phyloP scores from a whole-genome alignment of 1,140 invertebrate genomes.

The Geopemphigus sp. region DNA sequence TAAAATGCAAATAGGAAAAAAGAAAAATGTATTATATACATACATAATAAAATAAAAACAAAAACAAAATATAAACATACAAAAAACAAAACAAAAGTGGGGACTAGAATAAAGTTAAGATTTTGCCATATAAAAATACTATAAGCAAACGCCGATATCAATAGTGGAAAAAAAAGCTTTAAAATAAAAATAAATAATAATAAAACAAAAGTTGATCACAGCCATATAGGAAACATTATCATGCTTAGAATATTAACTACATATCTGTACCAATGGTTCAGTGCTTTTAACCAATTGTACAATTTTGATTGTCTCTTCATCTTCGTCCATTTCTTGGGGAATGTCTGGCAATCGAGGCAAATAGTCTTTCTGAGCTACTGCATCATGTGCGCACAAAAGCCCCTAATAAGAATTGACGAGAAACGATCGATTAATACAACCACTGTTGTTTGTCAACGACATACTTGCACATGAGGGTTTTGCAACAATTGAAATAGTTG shows the following conservation, averaged over 20 bases:
- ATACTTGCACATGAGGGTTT: slow-evolving; percentile 81
- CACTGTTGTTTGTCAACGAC: slow-evolving; percentile 15
- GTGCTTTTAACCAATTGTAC: slow-evolving; percentile 95
- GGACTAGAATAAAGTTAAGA: slow-evolving; percentile 21
- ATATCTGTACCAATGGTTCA: slow-evolving; percentile 79
- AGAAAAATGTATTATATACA: slow-evolving; percentile 37
- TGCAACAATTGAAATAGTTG: slow-evolving; percentile 78
- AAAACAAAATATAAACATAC: slow-evolving; percentile 33
- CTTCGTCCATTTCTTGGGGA: slow-evolving; percentile 82
- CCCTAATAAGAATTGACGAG: slow-evolving; percentile 61
- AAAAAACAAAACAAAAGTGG: slow-evolving; percentile 40
- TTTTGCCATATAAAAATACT: slow-evolving; percentile 7
- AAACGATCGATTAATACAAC: neutral
- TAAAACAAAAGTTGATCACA: slow-evolving; percentile 14
- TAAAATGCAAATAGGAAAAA: slow-evolving; percentile 39
- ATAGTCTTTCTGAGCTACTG: slow-evolving; percentile 92
- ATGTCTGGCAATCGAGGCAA: slow-evolving; percentile 86
- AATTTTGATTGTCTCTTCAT: slow-evolving; percentile 95
- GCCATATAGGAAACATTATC: slow-evolving; percentile 56
- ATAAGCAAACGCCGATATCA: slow-evolving; percentile 21
- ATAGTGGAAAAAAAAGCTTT: slow-evolving; percentile 13
- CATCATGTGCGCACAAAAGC: slow-evolving; percentile 87
- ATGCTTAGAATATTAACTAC: slow-evolving; percentile 29
- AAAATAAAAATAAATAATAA: slow-evolving; percentile 51
- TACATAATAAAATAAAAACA: neutral